phyloP scores from a whole-genome alignment of 2,113 vertebrate species.

The Harpagus bidentatus region DNA sequence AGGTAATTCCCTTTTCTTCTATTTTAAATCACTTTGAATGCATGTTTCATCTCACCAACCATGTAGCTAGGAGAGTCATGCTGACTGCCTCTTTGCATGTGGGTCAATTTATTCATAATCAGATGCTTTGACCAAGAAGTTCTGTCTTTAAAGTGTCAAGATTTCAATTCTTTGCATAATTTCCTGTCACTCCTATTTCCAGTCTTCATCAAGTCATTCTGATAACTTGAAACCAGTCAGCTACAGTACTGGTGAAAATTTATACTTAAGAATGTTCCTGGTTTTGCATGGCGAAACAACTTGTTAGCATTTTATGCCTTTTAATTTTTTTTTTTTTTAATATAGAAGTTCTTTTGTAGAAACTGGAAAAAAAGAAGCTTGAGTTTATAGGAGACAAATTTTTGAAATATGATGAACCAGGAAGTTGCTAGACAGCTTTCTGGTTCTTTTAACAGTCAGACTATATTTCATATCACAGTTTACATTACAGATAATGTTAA shows the following conservation, averaged over 20 bases:
- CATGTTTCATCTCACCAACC: not conserved
- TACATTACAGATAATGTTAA: conserved; percentile 2
- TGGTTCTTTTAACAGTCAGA: not conserved
- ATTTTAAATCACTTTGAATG: not conserved
- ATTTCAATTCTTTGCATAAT: not conserved
- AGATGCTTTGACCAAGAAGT: not conserved
- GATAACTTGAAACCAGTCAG: not conserved
- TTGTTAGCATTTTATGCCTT: not conserved
- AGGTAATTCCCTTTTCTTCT: not conserved
- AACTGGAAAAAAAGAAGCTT: not conserved
- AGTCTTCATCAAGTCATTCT: not conserved
- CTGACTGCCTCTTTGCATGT: not conserved
- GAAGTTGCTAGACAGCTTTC: not conserved
- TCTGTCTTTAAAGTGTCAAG: not conserved
- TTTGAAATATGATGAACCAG: not conserved
- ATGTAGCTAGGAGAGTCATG: not conserved
- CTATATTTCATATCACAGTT: conserved; percentile 19
- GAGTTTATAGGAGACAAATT: not conserved
- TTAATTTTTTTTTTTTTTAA: not conserved
- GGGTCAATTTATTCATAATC: not conserved
- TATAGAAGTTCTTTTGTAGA: not conserved
- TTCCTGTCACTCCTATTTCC: not conserved
- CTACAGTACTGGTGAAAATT: not conserved
- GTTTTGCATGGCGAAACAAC: not conserved
- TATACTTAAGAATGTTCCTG: not conserved